These are phyloP conservation scores for Aplysia californica DNA, from an alignment of 1,140 invertebrate genomes.

Conservation along the genomic window DNA sequence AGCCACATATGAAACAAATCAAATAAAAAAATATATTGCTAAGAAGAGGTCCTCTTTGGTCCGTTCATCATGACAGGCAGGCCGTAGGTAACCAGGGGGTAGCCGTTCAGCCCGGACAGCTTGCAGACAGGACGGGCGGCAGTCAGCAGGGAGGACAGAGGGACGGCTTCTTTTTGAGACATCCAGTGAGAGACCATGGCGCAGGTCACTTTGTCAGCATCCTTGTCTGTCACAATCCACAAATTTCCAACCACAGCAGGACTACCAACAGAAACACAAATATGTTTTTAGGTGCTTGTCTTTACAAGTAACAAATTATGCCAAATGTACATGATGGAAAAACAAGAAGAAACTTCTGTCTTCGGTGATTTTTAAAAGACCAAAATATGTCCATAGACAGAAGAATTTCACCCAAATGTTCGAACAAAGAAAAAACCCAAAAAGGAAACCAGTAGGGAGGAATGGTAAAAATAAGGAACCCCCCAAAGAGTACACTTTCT, in stretches of 20 bases:
- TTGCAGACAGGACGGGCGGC: constrained; percentile 1
- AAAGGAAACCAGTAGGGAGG: too few relatives aligned
- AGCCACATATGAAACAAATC: too few relatives aligned
- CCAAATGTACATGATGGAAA: not conserved
- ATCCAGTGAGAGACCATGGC: not conserved
- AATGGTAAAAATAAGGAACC: too few relatives aligned
- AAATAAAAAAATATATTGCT: too few relatives aligned
- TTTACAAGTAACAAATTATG: not conserved
- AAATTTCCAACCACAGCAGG: constrained; percentile 23
- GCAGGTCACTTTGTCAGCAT: constrained; percentile 24
- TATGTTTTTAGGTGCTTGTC: not conserved
- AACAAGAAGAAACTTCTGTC: not conserved
- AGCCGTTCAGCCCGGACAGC: constrained; percentile 15
- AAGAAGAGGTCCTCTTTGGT: too few relatives aligned
- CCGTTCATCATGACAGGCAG: constrained; percentile 19
- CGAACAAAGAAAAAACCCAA: not conserved
- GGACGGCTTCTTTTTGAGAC: not conserved
- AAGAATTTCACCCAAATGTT: not conserved
- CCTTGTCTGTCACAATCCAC: constrained; percentile 26
- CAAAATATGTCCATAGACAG: not conserved
- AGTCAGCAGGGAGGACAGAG: not conserved
- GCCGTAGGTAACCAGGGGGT: constrained; percentile 20
- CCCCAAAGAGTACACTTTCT: too few relatives aligned
- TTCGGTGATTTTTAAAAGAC: not conserved
- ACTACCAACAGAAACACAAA: not conserved